Percentiles rank a stretch among this genome's conserved stretches.
Conservation (phyloP, 2,797 vertebrate genomes). For the Acipenser oxyrinchus region DNA sequence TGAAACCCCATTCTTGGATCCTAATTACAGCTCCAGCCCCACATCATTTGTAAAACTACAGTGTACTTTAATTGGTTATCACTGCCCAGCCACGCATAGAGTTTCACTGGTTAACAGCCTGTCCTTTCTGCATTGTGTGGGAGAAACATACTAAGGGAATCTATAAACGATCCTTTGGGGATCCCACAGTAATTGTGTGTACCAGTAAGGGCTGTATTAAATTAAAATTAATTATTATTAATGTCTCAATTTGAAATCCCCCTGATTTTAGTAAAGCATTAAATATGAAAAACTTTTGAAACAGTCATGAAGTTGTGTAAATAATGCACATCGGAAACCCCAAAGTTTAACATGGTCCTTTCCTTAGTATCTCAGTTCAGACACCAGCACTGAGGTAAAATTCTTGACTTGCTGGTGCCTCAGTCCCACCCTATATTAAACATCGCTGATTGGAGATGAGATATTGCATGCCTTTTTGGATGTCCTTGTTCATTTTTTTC, state of each 20-base stretch:
- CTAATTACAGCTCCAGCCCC: slow-evolving; percentile 55
- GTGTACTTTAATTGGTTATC: slow-evolving; percentile 64
- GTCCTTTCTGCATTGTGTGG: not conserved
- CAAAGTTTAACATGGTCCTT: slow-evolving; percentile 61
- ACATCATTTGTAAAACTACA: slow-evolving; percentile 54
- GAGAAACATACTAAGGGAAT: slow-evolving; percentile 40
- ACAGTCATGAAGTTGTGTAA: too few relatives aligned
- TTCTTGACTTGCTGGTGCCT: too few relatives aligned
- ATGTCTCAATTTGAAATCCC: too few relatives aligned
- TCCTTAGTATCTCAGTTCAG: slow-evolving; percentile 36
- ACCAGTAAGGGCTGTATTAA: slow-evolving; percentile 26
- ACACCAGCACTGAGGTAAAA: too few relatives aligned
- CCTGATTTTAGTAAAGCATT: too few relatives aligned
- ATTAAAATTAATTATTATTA: too few relatives aligned
- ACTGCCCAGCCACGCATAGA: slow-evolving; percentile 52
- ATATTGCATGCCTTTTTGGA: too few relatives aligned
- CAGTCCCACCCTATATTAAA: too few relatives aligned
- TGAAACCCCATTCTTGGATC: slow-evolving; percentile 46
- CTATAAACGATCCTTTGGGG: slow-evolving; percentile 28
- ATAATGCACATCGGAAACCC: slow-evolving; percentile 19
- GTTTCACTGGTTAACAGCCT: slow-evolving; percentile 24
- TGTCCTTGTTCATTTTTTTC: too few relatives aligned
- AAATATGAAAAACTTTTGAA: too few relatives aligned
- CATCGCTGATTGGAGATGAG: too few relatives aligned
- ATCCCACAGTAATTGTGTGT: slow-evolving; percentile 37